These are phyloP conservation scores for Eulemur rubriventer DNA, from an alignment of 2,797 vertebrate species.

Conservation along the genomic window DNA sequence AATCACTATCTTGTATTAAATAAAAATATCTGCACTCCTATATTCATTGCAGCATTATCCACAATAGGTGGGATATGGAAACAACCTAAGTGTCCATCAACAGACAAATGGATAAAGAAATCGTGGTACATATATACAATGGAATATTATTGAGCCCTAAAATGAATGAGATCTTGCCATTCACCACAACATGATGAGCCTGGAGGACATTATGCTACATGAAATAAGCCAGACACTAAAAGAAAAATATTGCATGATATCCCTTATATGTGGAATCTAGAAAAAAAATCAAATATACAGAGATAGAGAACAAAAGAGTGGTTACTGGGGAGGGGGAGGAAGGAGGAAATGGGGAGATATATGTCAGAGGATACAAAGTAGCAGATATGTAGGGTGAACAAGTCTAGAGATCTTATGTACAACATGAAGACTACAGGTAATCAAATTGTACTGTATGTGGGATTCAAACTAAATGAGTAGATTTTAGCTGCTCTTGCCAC, in stretches of 20 bases:
- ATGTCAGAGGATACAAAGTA: neutral
- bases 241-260: neutral
- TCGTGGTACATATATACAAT: neutral
- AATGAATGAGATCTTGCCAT: neutral
- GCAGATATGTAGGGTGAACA: neutral
- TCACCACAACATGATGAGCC: neutral
- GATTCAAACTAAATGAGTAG: neutral
- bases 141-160: neutral
- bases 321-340: neutral
- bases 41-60: neutral
- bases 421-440: neutral
- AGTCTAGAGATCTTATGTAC: neutral
- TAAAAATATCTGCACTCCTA: neutral
- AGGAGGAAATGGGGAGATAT: neutral
- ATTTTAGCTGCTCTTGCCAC: neutral
- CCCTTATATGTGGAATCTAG: neutral
- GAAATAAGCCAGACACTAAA: neutral
- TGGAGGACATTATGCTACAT: neutral
- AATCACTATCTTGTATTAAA: neutral
- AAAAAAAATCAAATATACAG: neutral
- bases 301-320: neutral
- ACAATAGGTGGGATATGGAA: neutral
- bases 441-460: neutral
- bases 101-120: neutral
- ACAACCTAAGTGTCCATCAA: neutral